Evolutionary conservation across 2,888 invertebrate species (phyloP).

Genomic region (Andrena praecox): DNA sequence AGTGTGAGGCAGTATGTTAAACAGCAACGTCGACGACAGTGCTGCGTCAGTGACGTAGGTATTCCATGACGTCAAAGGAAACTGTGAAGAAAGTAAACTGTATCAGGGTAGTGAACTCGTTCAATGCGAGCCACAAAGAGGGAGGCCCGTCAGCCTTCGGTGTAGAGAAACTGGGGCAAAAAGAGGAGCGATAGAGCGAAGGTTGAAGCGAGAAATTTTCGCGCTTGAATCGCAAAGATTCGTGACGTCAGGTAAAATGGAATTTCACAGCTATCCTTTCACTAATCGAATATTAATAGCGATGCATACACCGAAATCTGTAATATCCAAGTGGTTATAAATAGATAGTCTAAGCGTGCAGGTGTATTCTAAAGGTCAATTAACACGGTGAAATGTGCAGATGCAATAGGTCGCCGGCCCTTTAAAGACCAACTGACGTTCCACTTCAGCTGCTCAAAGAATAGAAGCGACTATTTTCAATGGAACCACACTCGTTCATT

Average conservation of each 20-base stretch:
- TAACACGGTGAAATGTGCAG: conserved; percentile 12
- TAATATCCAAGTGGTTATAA: conserved; percentile 48
- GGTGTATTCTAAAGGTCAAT: conserved; percentile 58
- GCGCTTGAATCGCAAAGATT: conserved; percentile 11
- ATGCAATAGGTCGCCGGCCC: background rate
- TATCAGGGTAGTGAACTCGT: conserved; percentile 75
- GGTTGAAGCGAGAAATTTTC: conserved; percentile 27
- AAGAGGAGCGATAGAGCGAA: conserved; percentile 17
- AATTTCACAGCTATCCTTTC: conserved; percentile 4
- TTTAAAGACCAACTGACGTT: conserved; percentile 14
- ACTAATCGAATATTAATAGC: conserved; percentile 34
- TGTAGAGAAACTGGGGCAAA: conserved; percentile 44
- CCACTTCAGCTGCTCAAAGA: background rate
- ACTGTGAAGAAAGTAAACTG: conserved; percentile 61
- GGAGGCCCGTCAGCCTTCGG: conserved; percentile 10
- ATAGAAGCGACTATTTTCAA: background rate
- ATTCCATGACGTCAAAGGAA: conserved; percentile 75
- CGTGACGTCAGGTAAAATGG: conserved; percentile 1
- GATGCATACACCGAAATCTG: conserved; percentile 22
- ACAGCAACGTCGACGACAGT: conserved; percentile 33
- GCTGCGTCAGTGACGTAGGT: conserved; percentile 71
- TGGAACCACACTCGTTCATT: background rate
- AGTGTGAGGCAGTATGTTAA: conserved; percentile 3
- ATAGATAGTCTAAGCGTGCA: conserved; percentile 32
- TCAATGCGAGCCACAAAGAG: conserved; percentile 16